Evolutionary conservation across 2,797 vertebrate genomes (phyloP).

Genomic region (Lagocephalus sceleratus): DNA sequence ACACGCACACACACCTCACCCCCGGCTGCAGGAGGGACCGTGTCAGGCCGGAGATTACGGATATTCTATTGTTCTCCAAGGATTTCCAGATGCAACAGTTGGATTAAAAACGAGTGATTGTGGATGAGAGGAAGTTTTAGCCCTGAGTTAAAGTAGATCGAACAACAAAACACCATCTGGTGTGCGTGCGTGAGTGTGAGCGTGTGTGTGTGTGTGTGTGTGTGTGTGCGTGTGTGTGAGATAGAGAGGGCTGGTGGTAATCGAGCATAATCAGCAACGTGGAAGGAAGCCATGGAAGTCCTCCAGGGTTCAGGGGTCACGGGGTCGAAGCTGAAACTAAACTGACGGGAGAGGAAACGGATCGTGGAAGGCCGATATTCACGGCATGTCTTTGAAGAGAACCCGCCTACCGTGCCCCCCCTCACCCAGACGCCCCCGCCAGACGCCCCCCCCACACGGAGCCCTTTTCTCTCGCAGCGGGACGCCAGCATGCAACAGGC

Average conservation of each 20-base stretch:
- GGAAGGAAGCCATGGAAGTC: constrained; percentile 2
- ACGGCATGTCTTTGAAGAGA: constrained; percentile 10
- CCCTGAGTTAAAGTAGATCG: not conserved
- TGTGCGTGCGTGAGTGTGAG: too few relatives aligned
- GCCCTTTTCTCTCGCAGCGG: too few relatives aligned
- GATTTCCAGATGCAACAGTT: constrained; percentile 22
- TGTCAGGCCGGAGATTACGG: constrained; percentile 21
- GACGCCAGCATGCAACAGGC: constrained; percentile 4
- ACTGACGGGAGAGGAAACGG: constrained; percentile 17
- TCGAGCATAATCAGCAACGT: not conserved
- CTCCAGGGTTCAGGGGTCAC: constrained; percentile 2
- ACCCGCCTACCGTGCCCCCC: too few relatives aligned
- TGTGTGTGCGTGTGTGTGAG: too few relatives aligned
- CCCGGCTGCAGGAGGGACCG: constrained; percentile 6
- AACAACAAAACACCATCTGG: constrained; percentile 15
- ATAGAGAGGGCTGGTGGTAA: not conserved
- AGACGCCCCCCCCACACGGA: too few relatives aligned
- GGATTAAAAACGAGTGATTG: constrained; percentile 1
- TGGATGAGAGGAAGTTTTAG: not conserved
- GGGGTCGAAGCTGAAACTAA: constrained; percentile 8
- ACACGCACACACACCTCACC: too few relatives aligned
- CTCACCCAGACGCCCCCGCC: too few relatives aligned
- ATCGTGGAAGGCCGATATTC: too few relatives aligned
- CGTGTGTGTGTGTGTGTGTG: too few relatives aligned
- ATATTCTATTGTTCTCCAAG: constrained; percentile 11